phyloP scores from a whole-genome alignment of 2,888 invertebrate genomes.

The Drosophila greeni region DNA sequence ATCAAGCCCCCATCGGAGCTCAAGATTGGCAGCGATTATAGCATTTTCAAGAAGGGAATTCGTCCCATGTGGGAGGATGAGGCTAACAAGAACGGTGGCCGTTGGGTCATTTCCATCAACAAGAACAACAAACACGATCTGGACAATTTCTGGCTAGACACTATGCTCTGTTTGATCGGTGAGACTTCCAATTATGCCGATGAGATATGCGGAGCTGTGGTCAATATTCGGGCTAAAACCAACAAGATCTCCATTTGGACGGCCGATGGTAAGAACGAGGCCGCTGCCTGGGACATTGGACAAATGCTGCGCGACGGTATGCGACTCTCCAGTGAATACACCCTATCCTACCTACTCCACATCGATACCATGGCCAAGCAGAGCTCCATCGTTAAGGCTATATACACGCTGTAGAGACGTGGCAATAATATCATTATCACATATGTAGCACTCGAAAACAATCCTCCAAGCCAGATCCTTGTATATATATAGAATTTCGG shows the following conservation, averaged over 20 bases:
- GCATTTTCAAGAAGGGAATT: slow-evolving; percentile 84
- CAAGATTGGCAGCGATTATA: slow-evolving; percentile 88
- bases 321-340: slow-evolving; percentile 80
- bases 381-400: slow-evolving; percentile 86
- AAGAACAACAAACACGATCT: slow-evolving; percentile 85
- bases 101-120: slow-evolving; percentile 88
- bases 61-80: slow-evolving; percentile 95
- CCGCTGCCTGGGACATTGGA: slow-evolving; percentile 91
- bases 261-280: slow-evolving; percentile 86
- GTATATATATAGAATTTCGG: slow-evolving; percentile 8
- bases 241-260: slow-evolving; percentile 97
- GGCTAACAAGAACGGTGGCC: slow-evolving; percentile 88
- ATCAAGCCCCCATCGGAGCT: slow-evolving; percentile 89
- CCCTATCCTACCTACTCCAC: slow-evolving; percentile 86
- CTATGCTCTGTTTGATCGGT: slow-evolving; percentile 91
- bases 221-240: slow-evolving; percentile 92
- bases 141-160: slow-evolving; percentile 89
- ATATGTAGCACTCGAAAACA: neutral
- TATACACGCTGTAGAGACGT: slow-evolving; percentile 64
- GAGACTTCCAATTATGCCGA: slow-evolving; percentile 95
- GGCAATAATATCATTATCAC: neutral
- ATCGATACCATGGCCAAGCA: slow-evolving; percentile 90
- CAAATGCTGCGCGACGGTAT: slow-evolving; percentile 90
- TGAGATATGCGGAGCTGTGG: slow-evolving; percentile 96
- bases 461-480: neutral